These are phyloP conservation scores for Candoia aspera DNA, from an alignment of 2,113 vertebrate species.

Conservation along the genomic window DNA sequence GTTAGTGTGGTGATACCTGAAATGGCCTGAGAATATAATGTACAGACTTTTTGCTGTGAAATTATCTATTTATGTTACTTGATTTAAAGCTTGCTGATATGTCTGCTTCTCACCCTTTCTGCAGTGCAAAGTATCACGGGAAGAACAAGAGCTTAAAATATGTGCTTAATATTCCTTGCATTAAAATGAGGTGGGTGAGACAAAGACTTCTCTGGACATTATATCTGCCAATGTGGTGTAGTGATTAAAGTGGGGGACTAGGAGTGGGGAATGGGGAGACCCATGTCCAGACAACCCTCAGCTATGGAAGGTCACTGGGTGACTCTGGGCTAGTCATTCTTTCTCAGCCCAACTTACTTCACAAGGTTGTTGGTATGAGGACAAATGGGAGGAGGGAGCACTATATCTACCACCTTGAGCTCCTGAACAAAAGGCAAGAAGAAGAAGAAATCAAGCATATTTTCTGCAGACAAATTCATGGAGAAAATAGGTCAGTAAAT, in stretches of 20 bases:
- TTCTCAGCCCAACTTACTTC: not conserved
- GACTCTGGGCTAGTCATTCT: not conserved
- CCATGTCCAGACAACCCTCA: not conserved
- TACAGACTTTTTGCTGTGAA: not conserved
- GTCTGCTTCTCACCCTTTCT: constrained; percentile 26
- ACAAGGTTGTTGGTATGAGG: not conserved
- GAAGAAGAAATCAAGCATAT: not conserved
- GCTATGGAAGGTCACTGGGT: not conserved
- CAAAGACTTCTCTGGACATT: constrained; percentile 2
- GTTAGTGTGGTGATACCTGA: constrained; percentile 21
- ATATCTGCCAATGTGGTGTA: not conserved
- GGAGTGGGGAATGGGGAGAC: not conserved
- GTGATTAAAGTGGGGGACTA: not conserved
- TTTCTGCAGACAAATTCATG: not conserved
- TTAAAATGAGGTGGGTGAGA: fast-evolving
- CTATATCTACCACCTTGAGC: not conserved
- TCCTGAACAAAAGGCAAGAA: not conserved
- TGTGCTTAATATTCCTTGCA: constrained; percentile 33
- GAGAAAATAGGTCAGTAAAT: not conserved
- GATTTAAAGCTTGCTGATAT: constrained; percentile 20
- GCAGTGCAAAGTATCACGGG: not conserved
- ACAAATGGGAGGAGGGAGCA: not conserved
- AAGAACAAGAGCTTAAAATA: constrained; percentile 46
- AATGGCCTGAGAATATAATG: not conserved
- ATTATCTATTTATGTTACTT: constrained; percentile 18